Conservation (phyloP, 2,113 vertebrate species). For the Cephalophus harveyi region DNA sequence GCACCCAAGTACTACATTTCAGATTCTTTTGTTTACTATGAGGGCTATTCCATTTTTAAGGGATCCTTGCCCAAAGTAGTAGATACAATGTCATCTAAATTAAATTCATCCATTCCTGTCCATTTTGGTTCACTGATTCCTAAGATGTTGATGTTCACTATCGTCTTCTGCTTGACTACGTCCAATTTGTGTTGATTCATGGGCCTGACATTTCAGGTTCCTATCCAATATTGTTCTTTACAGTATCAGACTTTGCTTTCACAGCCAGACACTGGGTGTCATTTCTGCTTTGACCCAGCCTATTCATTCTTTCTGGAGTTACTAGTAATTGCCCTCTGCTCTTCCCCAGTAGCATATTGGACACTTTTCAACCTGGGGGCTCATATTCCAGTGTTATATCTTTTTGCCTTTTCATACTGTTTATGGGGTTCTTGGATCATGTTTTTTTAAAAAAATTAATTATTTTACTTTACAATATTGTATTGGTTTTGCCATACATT, state of each 20-base stretch:
- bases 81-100: not conserved
- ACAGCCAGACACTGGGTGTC: not conserved
- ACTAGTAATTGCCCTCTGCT: not conserved
- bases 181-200: not conserved
- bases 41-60: not conserved
- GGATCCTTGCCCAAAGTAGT: not conserved
- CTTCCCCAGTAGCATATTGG: not conserved
- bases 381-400: not conserved
- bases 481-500: too few relatives aligned
- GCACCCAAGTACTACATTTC: not conserved
- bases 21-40: not conserved
- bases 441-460: not conserved
- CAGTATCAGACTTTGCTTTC: not conserved
- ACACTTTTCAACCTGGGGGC: not conserved
- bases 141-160: not conserved
- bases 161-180: not conserved
- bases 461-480: too few relatives aligned
- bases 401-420: not conserved
- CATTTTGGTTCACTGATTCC: not conserved
- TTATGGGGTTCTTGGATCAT: not conserved
- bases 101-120: not conserved
- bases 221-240: not conserved
- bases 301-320: not conserved
- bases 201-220: not conserved
- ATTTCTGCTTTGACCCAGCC: not conserved